A percentile compares a stretch with the other conserved stretches of the same genome.
Conservation (phyloP, 2,888 invertebrate genomes). For the Adelphocoris suturalis region DNA sequence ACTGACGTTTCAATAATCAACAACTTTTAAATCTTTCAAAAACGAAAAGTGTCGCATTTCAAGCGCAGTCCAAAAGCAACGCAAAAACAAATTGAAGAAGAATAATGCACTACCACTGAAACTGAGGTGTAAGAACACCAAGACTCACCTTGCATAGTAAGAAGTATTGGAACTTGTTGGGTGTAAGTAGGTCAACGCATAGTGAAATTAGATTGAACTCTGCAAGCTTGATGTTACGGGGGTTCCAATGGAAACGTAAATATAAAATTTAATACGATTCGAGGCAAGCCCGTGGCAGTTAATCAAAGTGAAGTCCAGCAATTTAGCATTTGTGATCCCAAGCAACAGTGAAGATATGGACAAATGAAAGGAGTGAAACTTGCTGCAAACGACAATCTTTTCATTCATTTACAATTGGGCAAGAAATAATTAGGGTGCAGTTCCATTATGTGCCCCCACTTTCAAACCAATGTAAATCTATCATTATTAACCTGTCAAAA, state of each 20-base stretch:
- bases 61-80: neutral
- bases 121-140: neutral
- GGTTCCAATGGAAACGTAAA: neutral
- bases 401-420: neutral
- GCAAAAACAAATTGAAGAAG: neutral
- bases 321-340: neutral
- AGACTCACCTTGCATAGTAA: constrained; percentile 52
- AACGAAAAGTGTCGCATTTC: neutral
- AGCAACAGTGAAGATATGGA: neutral
- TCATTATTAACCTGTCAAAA: no score
- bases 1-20: no score
- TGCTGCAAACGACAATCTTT: no score
- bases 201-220: neutral
- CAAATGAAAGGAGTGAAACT: no score
- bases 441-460: no score
- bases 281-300: neutral
- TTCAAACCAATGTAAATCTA: no score
- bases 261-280: neutral
- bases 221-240: neutral
- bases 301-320: neutral
- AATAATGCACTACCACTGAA: neutral
- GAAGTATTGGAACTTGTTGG: constrained; percentile 44
- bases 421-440: no score
- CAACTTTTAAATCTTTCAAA: no score
- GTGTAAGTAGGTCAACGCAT: neutral